Evolutionary conservation across 2,888 invertebrate genomes (phyloP), one percentile per base, ranked within the genome.

Genomic region (Sericinus montela): DNA sequence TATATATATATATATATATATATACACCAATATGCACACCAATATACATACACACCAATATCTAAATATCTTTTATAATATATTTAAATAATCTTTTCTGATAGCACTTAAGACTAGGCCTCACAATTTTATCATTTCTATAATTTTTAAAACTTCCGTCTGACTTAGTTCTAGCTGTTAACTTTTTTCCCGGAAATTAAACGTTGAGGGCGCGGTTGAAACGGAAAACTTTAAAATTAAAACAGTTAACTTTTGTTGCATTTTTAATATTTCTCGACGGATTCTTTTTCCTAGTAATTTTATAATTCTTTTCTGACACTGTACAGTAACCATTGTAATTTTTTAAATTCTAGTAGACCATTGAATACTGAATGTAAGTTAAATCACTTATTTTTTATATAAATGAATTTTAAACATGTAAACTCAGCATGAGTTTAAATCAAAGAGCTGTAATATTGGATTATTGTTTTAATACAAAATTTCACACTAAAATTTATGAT

Each of bases 121-220:
- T 59, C 55, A 58, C 58, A 60, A 59, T 60, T 51, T 59, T 52
- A 56, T 60, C 58, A 60, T 60, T 60, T 51, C 59, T 52, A 56
- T 60, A 62, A 68, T 72, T 19, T 75, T 65, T 72, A 80, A 75
- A 62, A 64, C 63, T 65, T 58, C 32, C 11, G 11, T 32, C 67
- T 61, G 65, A 65, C 68, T 75, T 70, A 80, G 74, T 75, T 70
- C 70, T 69, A 68, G 70, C 72, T 75, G 75, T 80, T 82, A 76
- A 80, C 80, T 79, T 73, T 73, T 67, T 61, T 57, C 53, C 67
- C 81, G 82, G 83, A 84, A 83, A 82, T 84, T 84, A 83, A 83
- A 83, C 80, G 74, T 70, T 75, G 76, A 75, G 69, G 67, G 67
- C 74, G 62, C 60, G 65, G 59, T 69, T 58, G 64, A 70, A 75